Evolutionary conservation across 2,888 invertebrate species (phyloP), one percentile per base, ranked within the genome.

Genomic region (Entomobrya multifasciata): DNA sequence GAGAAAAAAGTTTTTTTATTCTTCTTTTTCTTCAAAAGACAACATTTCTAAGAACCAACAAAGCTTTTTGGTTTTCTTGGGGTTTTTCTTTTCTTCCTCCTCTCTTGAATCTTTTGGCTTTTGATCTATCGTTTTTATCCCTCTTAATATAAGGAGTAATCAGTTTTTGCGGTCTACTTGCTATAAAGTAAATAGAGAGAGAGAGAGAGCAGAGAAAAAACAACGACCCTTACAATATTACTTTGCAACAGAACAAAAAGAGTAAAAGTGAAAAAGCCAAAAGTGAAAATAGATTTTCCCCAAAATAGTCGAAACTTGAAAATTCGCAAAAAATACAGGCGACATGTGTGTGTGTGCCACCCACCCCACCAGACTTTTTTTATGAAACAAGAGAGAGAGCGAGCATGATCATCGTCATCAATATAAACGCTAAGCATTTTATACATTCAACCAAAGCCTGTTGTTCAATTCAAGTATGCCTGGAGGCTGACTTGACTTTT

Each of bases 181-280:
- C n/a, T n/a, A n/a, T n/a, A n/a, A n/a, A n/a, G n/a, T n/a, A n/a
- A n/a, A n/a, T 36, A 8, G 36, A 36, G 8, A 8, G 36, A 36
- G 36, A 36, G 8, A 6, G 4, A 36, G 8, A 36, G 36, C 8
- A 15, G 6, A 44, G 22, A 67, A 72, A 17, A 57, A 60, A 57
- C 81, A 81, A 30, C 47, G 81, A 72, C 72, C 72, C 41, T 52
- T 81, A 11, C 22, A 72, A 27, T 81, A 70, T 72, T 60, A 44
- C 41, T 41, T 20, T 36, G 41, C 65, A 60, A n/a, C 60, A 60
- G 30, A 25, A 65, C 62, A n/a, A 36, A 30, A 17, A 65, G 65
- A 6, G 1, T 10, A 65, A 36, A 25, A n/a, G 0, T 3, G 30
- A 10, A 6, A 60, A 62, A 65, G 2, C 41, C 65, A 65, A 65